Conservation (phyloP, 1,140 invertebrate species). For the Papilio xuthus region DNA sequence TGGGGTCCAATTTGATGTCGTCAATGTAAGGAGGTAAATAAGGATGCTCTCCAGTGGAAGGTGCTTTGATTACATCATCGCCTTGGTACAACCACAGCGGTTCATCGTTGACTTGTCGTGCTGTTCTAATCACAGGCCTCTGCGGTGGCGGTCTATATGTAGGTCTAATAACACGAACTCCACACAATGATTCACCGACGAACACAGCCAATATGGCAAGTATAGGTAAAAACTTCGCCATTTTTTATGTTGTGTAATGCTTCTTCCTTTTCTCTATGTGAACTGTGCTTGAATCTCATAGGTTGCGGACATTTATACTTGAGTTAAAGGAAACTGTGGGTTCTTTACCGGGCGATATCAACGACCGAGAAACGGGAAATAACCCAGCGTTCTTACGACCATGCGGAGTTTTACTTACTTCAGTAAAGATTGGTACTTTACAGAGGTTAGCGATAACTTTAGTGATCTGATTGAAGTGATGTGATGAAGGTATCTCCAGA, state of each 20-base stretch:
- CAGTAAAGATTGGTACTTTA: background rate
- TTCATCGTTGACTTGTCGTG: conserved; percentile 49
- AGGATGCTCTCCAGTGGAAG: conserved; percentile 58
- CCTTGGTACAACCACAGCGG: conserved; percentile 61
- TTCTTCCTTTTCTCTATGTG: background rate
- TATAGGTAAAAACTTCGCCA: background rate
- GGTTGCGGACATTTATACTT: background rate
- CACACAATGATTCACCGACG: conserved; percentile 46
- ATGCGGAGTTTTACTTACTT: background rate
- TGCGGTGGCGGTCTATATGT: conserved; percentile 52
- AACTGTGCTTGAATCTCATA: background rate
- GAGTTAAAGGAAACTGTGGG: background rate
- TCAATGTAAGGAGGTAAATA: conserved; percentile 57
- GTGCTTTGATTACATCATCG: conserved; percentile 51
- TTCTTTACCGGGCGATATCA: conserved; percentile 1
- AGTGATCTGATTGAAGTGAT: background rate
- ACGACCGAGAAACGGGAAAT: background rate
- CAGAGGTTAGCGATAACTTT: background rate
- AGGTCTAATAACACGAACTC: conserved; percentile 47
- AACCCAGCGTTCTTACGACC: background rate
- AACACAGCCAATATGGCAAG: conserved; percentile 24
- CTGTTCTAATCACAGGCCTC: conserved; percentile 43
- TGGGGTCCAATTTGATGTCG: conserved; percentile 57
- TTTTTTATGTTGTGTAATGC: background rate
- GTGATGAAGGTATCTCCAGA: no score